Evolutionary conservation across 2,888 invertebrate genomes (phyloP).

Genomic region (Alviniconcha strummeri): DNA sequence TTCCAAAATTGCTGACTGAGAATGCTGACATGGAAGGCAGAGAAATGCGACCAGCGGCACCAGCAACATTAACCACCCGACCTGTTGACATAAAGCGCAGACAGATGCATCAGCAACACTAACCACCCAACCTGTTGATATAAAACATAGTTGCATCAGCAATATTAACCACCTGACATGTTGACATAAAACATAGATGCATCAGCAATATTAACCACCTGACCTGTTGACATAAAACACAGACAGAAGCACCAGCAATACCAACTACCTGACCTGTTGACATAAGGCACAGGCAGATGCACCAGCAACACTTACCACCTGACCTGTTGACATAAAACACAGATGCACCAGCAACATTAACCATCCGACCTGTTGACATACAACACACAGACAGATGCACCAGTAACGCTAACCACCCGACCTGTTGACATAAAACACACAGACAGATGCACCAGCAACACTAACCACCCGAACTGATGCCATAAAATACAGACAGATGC

Average conservation of each 20-base stretch:
- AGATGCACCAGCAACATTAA: not conserved
- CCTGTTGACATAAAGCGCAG: conserved; percentile 53
- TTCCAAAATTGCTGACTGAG: conserved; percentile 60
- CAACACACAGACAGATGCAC: too few relatives aligned
- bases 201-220: conserved; percentile 72
- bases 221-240: conserved; percentile 54
- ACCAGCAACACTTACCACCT: too few relatives aligned
- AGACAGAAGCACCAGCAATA: not conserved
- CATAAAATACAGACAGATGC: too few relatives aligned
- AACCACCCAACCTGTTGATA: too few relatives aligned
- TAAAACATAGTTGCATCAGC: conserved; percentile 16
- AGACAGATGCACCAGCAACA: not conserved
- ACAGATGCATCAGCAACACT: not conserved
- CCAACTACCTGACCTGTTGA: too few relatives aligned
- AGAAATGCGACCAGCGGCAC: conserved; percentile 69
- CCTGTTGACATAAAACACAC: too few relatives aligned
- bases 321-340: too few relatives aligned
- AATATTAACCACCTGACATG: conserved; percentile 70
- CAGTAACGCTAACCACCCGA: conserved; percentile 40
- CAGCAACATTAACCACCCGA: conserved; percentile 72
- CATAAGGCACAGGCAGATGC: too few relatives aligned
- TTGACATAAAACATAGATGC: conserved; percentile 57
- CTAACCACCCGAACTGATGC: not conserved
- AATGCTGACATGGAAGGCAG: conserved; percentile 60
- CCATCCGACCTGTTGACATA: too few relatives aligned